Evolutionary conservation across 2,888 invertebrate species (phyloP).

Genomic region (Lagria hirta): DNA sequence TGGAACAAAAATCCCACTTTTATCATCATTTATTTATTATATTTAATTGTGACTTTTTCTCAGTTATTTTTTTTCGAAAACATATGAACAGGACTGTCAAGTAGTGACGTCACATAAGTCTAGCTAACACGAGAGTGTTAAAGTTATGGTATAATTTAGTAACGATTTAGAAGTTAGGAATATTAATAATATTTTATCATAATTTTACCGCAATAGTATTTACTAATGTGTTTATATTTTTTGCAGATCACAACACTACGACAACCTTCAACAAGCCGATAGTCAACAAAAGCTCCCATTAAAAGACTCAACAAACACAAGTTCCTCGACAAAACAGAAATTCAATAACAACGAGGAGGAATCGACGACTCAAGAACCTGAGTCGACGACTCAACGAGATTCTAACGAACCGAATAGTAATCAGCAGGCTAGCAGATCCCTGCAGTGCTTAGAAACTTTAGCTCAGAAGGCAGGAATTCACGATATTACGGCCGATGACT

Average conservation of each 20-base stretch:
- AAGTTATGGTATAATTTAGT: no score
- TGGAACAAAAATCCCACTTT: no score
- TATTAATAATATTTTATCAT: no score
- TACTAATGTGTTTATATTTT: background rate
- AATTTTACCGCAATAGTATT: constrained; percentile 1
- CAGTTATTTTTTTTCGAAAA: no score
- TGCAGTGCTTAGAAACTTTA: constrained; percentile 71
- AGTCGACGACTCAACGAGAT: constrained; percentile 47
- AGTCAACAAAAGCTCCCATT: constrained; percentile 52
- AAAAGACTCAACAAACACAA: constrained; percentile 53
- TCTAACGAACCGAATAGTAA: constrained; percentile 26
- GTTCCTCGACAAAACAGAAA: constrained; percentile 42
- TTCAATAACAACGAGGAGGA: constrained; percentile 45
- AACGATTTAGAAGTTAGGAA: no score
- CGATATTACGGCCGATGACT: constrained; percentile 68
- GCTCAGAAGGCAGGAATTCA: constrained; percentile 69
- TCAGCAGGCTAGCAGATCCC: constrained; percentile 52
- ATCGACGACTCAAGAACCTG: constrained; percentile 45
- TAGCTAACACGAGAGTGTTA: no score
- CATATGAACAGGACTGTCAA: no score
- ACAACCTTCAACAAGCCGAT: constrained; percentile 59
- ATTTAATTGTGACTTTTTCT: no score
- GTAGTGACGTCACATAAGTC: no score
- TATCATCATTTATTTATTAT: no score
- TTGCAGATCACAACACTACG: constrained; percentile 64